These are phyloP conservation scores for Potorous gilbertii DNA, from an alignment of 2,797 vertebrate genomes.

Conservation along the genomic window DNA sequence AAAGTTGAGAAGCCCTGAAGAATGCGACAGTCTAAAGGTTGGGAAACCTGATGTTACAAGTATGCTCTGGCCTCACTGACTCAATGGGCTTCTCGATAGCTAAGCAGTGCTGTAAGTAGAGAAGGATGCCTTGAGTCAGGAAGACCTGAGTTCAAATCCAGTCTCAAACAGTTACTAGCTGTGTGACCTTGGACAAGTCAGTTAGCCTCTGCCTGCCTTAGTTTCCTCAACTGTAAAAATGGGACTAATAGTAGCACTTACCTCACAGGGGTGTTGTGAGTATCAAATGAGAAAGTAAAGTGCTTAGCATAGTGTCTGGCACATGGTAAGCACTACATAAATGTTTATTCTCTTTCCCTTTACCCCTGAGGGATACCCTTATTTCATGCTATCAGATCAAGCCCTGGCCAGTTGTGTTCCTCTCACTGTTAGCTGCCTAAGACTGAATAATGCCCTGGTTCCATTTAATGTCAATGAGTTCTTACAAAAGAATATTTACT, in stretches of 20 bases:
- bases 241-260: not conserved
- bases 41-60: not conserved
- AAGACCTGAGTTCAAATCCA: not conserved
- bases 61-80: not conserved
- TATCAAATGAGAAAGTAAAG: not conserved
- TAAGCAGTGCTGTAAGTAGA: not conserved
- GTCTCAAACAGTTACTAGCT: not conserved
- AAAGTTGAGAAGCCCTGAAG: not conserved
- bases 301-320: not conserved
- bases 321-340: not conserved
- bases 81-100: not conserved
- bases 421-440: not conserved
- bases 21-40: not conserved
- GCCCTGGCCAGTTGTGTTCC: not conserved
- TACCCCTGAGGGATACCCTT: not conserved
- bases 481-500: not conserved
- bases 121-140: not conserved
- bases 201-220: not conserved
- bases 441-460: not conserved
- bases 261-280: not conserved
- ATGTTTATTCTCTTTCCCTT: not conserved
- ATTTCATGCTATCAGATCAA: not conserved
- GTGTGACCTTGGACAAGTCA: not conserved
- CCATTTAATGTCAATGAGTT: not conserved
- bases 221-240: not conserved